phyloP scores from a whole-genome alignment of 2,113 vertebrate genomes.

The Chlamydotis undulata region DNA sequence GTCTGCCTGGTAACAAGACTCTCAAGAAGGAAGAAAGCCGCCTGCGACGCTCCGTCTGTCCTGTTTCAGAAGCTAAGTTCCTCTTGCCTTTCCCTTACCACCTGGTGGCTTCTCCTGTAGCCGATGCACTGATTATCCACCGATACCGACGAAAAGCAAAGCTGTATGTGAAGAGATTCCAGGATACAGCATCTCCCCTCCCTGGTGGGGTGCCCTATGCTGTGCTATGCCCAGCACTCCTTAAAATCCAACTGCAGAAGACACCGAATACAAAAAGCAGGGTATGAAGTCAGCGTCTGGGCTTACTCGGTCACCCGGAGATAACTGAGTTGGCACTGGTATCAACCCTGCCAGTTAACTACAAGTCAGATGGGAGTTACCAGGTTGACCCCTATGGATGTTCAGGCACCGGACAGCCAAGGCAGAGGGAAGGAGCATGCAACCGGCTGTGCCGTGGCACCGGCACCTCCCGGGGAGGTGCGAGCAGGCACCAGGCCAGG shows the following conservation, averaged over 20 bases:
- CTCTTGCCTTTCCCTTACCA: not conserved
- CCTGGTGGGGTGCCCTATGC: rapidly evolving
- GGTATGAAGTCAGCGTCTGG: not conserved
- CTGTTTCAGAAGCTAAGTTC: not conserved
- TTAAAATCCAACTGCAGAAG: not conserved
- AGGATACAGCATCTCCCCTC: not conserved
- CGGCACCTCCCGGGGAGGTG: no score
- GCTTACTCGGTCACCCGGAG: not conserved
- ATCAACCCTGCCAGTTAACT: not conserved
- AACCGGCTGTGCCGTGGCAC: not conserved
- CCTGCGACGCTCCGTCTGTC: rapidly evolving
- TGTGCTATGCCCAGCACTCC: no score
- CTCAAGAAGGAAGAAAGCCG: not conserved
- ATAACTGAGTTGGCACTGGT: not conserved
- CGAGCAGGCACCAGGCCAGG: no score
- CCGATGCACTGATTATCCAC: no score
- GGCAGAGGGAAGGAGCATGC: not conserved
- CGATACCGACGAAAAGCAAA: not conserved
- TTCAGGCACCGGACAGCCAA: no score
- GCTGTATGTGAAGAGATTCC: not conserved
- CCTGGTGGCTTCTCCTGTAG: not conserved
- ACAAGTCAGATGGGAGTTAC: not conserved
- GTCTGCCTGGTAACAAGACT: not conserved
- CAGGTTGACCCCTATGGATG: no score
- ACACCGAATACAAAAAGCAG: not conserved